A percentile compares a stretch with the other conserved stretches of the same genome.
phyloP scores from a whole-genome alignment of 2,113 vertebrate genomes.

The Irena cyanogastra region DNA sequence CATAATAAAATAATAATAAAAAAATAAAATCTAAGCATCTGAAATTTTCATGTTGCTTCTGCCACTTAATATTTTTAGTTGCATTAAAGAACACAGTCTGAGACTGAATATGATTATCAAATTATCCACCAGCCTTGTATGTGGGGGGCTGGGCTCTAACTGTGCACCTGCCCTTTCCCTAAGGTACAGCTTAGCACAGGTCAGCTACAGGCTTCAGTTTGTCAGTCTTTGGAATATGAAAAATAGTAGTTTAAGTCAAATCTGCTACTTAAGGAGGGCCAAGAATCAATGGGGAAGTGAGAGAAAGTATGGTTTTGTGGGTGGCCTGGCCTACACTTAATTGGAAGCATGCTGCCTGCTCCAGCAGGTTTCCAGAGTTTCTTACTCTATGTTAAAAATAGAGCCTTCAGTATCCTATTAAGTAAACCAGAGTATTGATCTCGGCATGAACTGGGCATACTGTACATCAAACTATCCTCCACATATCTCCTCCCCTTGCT shows the following conservation, averaged over 20 bases:
- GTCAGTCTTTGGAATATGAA: not conserved
- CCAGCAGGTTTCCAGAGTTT: not conserved
- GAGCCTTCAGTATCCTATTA: not conserved
- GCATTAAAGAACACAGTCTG: not conserved
- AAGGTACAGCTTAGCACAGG: not conserved
- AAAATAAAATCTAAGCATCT: not conserved
- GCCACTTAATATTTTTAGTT: not conserved
- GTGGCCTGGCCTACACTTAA: not conserved
- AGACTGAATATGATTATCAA: not conserved
- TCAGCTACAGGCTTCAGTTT: not conserved
- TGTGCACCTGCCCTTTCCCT: not conserved
- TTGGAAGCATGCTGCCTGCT: not conserved
- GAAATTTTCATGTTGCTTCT: not conserved
- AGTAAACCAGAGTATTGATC: not conserved
- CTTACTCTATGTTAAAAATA: not conserved
- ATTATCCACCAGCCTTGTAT: not conserved
- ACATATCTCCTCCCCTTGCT: not conserved
- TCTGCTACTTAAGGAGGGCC: not conserved
- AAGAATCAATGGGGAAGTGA: not conserved
- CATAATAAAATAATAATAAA: not conserved
- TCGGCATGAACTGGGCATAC: not conserved
- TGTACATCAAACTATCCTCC: not conserved
- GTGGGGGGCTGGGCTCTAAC: not conserved
- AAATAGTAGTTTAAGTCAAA: not conserved
- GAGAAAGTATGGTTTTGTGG: not conserved